A percentile compares a stretch with the other conserved stretches of the same genome.
Conservation (phyloP, 2,797 vertebrate species). For the Neosilurus mollespiculum region DNA sequence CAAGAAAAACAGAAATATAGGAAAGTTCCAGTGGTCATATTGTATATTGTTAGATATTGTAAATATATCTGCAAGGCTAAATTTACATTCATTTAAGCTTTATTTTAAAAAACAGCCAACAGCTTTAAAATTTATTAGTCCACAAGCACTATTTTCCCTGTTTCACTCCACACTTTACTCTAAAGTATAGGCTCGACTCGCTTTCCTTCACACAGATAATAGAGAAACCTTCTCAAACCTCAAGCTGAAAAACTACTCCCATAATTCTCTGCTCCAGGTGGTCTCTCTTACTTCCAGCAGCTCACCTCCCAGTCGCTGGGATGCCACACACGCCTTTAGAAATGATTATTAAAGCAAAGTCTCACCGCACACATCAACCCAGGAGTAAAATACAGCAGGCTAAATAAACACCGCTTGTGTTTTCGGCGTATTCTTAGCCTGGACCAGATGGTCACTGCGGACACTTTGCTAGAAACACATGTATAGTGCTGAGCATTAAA, state of each 20-base stretch:
- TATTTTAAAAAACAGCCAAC: not conserved
- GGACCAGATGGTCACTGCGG: slow-evolving; percentile 48
- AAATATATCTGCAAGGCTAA: too few species aligned
- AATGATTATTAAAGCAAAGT: slow-evolving; percentile 48
- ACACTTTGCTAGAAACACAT: slow-evolving; percentile 27
- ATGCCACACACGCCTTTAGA: slow-evolving; percentile 45
- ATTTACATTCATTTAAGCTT: not conserved
- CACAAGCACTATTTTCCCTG: not conserved
- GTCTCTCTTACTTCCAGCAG: slow-evolving; percentile 20
- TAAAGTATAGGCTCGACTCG: not conserved
- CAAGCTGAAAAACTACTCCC: not conserved
- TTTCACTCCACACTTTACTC: not conserved
- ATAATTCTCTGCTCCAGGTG: slow-evolving; percentile 32
- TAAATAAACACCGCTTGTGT: slow-evolving; percentile 49
- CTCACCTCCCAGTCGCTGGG: slow-evolving; percentile 34
- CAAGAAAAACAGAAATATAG: not conserved
- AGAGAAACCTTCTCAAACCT: not conserved
- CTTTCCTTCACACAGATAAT: not conserved
- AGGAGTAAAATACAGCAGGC: slow-evolving; percentile 49
- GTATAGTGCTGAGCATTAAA: not conserved
- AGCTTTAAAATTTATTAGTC: not conserved
- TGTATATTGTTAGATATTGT: too few species aligned
- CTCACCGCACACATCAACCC: slow-evolving; percentile 8
- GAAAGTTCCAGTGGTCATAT: too few species aligned
- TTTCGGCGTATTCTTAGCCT: slow-evolving; percentile 42